phyloP scores from a whole-genome alignment of 2,888 invertebrate genomes.

The Hipparchia sbordonii region DNA sequence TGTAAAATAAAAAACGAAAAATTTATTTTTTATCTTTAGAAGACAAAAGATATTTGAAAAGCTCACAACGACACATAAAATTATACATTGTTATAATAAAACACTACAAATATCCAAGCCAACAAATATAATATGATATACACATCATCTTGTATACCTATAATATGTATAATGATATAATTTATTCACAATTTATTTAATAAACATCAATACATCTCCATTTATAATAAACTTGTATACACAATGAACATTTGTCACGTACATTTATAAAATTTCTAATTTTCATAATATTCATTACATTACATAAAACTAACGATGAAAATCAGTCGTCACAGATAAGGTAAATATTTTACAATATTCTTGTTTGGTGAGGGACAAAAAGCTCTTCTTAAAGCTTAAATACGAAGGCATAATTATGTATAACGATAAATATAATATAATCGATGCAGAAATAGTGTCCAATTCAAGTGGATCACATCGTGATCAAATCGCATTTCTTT shows the following conservation, averaged over 20 bases:
- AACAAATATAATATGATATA: constrained; percentile 16
- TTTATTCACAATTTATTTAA: constrained; percentile 47
- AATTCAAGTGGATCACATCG: no score
- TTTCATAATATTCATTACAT: constrained; percentile 46
- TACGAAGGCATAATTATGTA: constrained; percentile 38
- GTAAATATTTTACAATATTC: constrained; percentile 35
- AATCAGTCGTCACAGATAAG: constrained; percentile 76
- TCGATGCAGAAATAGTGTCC: neutral
- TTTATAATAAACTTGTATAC: constrained; percentile 66
- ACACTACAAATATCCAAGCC: constrained; percentile 32
- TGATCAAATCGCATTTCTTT: no score
- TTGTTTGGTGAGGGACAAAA: constrained; percentile 35
- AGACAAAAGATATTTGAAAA: neutral
- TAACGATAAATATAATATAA: neutral
- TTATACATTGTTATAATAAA: neutral
- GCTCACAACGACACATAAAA: neutral
- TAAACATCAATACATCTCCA: constrained; percentile 62
- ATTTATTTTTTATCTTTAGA: neutral
- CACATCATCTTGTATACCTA: constrained; percentile 31
- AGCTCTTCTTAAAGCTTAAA: constrained; percentile 45
- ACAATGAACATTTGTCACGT: constrained; percentile 56
- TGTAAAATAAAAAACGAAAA: neutral
- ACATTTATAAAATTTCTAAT: constrained; percentile 64
- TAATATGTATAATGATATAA: constrained; percentile 25
- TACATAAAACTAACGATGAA: constrained; percentile 67